A percentile compares a stretch with the other conserved stretches of the same genome.
These are phyloP conservation scores for Ennomos fuscantarius DNA, from an alignment of 2,888 invertebrate species.

Conservation along the genomic window DNA sequence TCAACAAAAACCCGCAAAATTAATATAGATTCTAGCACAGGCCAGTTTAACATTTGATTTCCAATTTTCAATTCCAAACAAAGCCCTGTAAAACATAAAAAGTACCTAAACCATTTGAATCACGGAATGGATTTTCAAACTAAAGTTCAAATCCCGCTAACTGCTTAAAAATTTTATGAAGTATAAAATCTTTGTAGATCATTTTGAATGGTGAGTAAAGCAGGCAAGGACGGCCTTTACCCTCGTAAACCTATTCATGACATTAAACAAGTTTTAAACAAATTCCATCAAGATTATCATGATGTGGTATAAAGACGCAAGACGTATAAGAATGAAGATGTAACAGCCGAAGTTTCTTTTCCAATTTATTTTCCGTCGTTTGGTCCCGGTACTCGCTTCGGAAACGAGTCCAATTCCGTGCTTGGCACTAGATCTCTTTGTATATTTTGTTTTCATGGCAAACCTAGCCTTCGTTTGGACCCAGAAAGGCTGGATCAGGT, in stretches of 20 bases:
- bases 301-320: not conserved
- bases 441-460: constrained; percentile 53
- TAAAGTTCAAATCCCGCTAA: too few relatives aligned
- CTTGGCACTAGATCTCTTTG: constrained; percentile 43
- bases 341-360: constrained; percentile 20
- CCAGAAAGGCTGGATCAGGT: constrained; percentile 53
- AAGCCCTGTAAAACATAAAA: too few relatives aligned
- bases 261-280: constrained; percentile 1
- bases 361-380: constrained; percentile 24
- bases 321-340: constrained; percentile 14
- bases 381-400: constrained; percentile 2
- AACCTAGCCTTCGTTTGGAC: constrained; percentile 52
- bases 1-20: too few relatives aligned
- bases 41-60: too few relatives aligned
- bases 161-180: too few relatives aligned
- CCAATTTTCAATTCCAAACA: too few relatives aligned
- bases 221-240: not conserved
- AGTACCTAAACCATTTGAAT: too few relatives aligned
- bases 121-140: too few relatives aligned
- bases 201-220: too few relatives aligned
- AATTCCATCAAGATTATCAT: constrained; percentile 9
- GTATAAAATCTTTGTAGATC: too few relatives aligned
- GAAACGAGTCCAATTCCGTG: constrained; percentile 25
- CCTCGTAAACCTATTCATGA: constrained; percentile 1
- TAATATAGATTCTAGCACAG: too few relatives aligned